phyloP scores from a whole-genome alignment of 35 echinoderm and acorn worm species.

The Heliocidaris tuberculata region DNA sequence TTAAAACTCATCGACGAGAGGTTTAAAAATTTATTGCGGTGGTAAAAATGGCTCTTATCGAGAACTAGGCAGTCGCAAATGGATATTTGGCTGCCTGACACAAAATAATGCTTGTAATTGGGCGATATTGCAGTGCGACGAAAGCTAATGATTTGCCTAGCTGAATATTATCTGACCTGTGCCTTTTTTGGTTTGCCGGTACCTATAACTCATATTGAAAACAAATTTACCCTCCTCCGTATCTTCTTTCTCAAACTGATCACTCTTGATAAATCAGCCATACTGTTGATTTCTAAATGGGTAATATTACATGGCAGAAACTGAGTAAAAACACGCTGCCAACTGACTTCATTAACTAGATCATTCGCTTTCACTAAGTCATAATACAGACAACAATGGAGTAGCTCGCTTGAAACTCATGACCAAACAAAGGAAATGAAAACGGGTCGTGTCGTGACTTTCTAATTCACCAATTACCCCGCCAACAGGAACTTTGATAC shows the following conservation, averaged over 20 bases:
- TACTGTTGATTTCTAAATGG: not conserved
- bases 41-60: not conserved
- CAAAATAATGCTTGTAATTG: conserved; percentile 35
- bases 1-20: not conserved
- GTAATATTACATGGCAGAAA: not conserved
- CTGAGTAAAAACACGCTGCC: not conserved
- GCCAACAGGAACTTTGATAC: not conserved
- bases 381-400: not conserved
- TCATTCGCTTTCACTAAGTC: not conserved
- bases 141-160: conserved; percentile 23
- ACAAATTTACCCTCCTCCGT: not conserved
- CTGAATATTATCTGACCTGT: not conserved
- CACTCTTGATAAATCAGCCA: conserved; percentile 3
- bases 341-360: not conserved
- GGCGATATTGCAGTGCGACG: conserved; percentile 28
- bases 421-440: too few species aligned
- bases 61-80: not conserved
- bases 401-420: too few species aligned
- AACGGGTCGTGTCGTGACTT: too few species aligned
- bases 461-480: too few species aligned
- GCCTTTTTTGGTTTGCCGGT: not conserved
- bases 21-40: not conserved
- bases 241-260: not conserved
- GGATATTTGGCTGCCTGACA: conserved; percentile 12
- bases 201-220: not conserved